phyloP scores from a whole-genome alignment of 1,140 invertebrate genomes.

The Pogonognathellus flavescens region DNA sequence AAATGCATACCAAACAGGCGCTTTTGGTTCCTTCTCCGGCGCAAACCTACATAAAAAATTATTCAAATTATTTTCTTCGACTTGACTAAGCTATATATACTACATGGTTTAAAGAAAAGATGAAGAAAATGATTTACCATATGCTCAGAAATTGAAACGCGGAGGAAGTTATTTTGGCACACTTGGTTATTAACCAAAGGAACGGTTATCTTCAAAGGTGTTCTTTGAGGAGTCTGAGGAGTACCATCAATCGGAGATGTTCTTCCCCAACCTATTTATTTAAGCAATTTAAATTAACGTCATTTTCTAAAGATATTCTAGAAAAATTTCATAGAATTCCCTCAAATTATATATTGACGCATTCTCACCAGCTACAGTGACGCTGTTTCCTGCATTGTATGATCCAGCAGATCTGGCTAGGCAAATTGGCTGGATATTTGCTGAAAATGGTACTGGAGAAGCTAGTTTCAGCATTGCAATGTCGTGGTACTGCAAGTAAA shows the following conservation, averaged over 20 bases:
- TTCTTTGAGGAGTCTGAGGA: background rate
- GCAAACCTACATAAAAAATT: conserved; percentile 23
- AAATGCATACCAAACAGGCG: background rate
- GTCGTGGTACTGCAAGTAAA: background rate
- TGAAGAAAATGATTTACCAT: background rate
- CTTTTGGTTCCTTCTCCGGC: conserved; percentile 18
- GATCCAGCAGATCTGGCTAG: background rate
- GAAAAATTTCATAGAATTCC: no score
- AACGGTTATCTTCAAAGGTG: conserved; percentile 25
- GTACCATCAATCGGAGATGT: background rate
- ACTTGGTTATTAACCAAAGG: background rate
- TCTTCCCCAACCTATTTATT: conserved; percentile 32
- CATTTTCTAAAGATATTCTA: no score
- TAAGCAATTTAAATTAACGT: no score
- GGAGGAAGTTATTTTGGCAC: background rate
- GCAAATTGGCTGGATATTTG: conserved; percentile 5
- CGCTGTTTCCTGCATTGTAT: conserved; percentile 4
- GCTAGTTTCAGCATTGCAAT: conserved; percentile 31
- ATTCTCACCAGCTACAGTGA: conserved; percentile 1
- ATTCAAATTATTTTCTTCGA: no score
- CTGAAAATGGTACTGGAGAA: background rate
- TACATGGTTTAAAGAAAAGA: no score
- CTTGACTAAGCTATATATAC: no score
- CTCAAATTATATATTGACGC: background rate
- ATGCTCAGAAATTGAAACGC: background rate